Base-by-base conservation (phyloP, 2,797 vertebrate species). In the Melanotaenia parkinsoni region DNA sequence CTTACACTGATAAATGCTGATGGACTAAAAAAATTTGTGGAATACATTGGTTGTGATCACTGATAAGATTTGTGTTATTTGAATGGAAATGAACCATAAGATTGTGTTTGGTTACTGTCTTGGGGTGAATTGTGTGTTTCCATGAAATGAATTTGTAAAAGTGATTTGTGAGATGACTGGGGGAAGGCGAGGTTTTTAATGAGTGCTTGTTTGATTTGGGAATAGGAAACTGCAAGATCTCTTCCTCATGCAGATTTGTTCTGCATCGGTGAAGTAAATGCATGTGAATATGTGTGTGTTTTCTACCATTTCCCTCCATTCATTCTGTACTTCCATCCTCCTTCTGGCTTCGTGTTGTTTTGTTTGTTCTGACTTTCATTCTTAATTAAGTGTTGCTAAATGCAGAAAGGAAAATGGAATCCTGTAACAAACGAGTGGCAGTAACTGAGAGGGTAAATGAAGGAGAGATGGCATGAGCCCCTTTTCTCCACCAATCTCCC, bases 181-280 rank as follows among this genome's bases (percentile, higher is more conserved):
- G 63, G 62, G 74, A 70, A 38, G 65, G 69, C 45, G 32, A 77
- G 64, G 38, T 70, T 88, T 20, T 89, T 90, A 91, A 92, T 91
- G 93, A 94, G 82, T 20, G 67, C 75, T 87, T 94, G 93, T 95
- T 95, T 94, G 92, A 95, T 93, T 91, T 91, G 77, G 88, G 90
- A 94, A 95, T 94, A 94, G 92, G 84, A 93, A 94, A 89, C 63
- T 57, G 83, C 68, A 71, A 82, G 45, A 81, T 83, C 58, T 81
- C 80, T 81, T 80, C 82, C 70, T 80, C 69, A 67, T 60, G 70
- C 82, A 80, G 88, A 91, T 91, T 86, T 77, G 63, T 75, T 76
- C 75, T 79, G 85, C 86, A 82, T 84, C 70, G 40, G 68, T 83
- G 81, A 83, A 74, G 75, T 82, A 86, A 90, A 89, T 77, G 88